Percentiles rank a stretch among this genome's conserved stretches.
Conservation (phyloP, 2,113 vertebrate species). For the Chiloscyllium plagiosum region DNA sequence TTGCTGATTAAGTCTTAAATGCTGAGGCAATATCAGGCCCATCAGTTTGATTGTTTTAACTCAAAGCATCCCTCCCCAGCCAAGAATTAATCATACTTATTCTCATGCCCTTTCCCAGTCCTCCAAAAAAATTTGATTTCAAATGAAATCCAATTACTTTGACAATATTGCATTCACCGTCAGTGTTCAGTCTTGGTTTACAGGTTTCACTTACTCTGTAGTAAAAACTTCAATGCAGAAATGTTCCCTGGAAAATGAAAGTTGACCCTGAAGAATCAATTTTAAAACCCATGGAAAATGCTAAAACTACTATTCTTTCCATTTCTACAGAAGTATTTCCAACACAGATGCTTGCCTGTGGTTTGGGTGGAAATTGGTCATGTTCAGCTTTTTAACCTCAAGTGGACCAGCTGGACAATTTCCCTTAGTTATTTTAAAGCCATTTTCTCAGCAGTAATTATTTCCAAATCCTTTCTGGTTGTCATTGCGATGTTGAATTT, state of each 20-base stretch:
- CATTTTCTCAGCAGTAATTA: neutral
- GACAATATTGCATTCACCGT: neutral
- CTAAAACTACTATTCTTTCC: neutral
- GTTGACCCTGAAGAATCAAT: neutral
- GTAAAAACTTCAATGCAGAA: neutral
- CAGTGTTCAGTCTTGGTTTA: neutral
- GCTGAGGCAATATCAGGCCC: neutral
- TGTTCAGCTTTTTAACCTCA: neutral
- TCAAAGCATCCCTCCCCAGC: neutral
- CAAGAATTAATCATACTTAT: slow-evolving; percentile 6
- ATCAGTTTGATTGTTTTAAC: slow-evolving; percentile 28
- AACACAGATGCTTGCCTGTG: neutral
- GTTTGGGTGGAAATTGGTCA: neutral
- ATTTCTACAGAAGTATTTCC: neutral
- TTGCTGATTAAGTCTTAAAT: slow-evolving; percentile 16
- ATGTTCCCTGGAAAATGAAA: neutral
- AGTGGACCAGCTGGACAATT: neutral
- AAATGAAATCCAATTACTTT: slow-evolving; percentile 23
- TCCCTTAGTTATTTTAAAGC: neutral
- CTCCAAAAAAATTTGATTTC: slow-evolving; percentile 20
- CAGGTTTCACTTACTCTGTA: neutral
- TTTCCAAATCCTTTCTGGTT: neutral
- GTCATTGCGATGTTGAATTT: neutral
- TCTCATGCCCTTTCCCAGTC: neutral
- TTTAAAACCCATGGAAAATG: neutral